phyloP scores from a whole-genome alignment of 2,888 invertebrate genomes.

The Strigamia transsilvanica region DNA sequence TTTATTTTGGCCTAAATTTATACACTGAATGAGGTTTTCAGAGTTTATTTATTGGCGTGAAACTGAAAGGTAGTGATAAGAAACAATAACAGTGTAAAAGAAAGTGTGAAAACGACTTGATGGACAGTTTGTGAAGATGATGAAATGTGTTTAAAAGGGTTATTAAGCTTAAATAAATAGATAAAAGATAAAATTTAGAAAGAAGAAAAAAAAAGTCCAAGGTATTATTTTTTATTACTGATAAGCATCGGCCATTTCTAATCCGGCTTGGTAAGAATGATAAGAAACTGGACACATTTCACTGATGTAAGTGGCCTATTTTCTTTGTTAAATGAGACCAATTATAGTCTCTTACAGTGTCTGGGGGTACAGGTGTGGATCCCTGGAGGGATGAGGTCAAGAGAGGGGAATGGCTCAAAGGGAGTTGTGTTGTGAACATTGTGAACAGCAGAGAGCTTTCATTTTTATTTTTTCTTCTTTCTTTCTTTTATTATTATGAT shows the following conservation, averaged over 20 bases:
- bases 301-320: conserved; percentile 30
- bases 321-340: conserved; percentile 23
- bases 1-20: conserved; percentile 2
- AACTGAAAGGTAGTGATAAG: not conserved
- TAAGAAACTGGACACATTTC: conserved; percentile 30
- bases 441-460: no score
- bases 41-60: not conserved
- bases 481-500: not conserved
- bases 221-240: conserved; percentile 20
- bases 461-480: not conserved
- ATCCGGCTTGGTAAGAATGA: conserved; percentile 26
- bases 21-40: not conserved
- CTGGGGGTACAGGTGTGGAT: conserved; percentile 30
- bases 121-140: not conserved
- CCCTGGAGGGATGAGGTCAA: conserved; percentile 26
- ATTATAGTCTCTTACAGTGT: conserved; percentile 14
- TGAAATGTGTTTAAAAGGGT: not conserved
- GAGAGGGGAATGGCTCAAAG: conserved; percentile 29
- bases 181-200: not conserved
- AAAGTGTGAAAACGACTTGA: not conserved
- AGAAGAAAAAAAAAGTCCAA: not conserved
- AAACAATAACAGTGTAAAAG: no score
- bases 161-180: not conserved
- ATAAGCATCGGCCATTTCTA: conserved; percentile 26
- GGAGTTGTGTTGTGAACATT: not conserved